Base-by-base conservation (phyloP, 2,888 invertebrate species). In the Latrodectus elegans region DNA sequence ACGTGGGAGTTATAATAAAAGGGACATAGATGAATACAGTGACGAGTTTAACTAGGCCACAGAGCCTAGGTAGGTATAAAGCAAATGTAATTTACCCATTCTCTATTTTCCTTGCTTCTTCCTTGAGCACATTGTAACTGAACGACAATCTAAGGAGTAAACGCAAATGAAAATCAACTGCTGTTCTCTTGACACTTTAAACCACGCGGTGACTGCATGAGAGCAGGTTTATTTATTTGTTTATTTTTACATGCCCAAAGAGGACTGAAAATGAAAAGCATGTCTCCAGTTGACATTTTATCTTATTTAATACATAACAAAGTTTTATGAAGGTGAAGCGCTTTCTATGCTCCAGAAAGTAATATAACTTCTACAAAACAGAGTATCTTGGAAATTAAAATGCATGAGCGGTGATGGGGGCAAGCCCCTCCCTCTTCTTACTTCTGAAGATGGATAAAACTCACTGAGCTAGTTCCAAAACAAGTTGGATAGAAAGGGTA, bases 81-180 rank as follows among this genome's bases (percentile, higher is more conserved):
- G 76, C 75, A 75, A 68, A 65, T 75, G 85, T 80, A 67, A 80
- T 85, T 85, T 75, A 52, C 55, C 70, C 72, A 17, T 53, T 70
- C 70, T 26, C 71, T 22, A 68, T 68, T 85, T 76, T 53, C 0
- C 51, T 15, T n/a, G 17, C 60, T 10, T 64, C 53, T n/a, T 83
- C 15, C 26, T 55, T 71, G 52, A 51, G 49, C 17, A 51, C 11
- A 72, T 52, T 67, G 67, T 38, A 70, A 80, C 17, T 80, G 80
- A 80, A 80, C 80, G 81, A 81, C 81, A 81, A 60, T 55, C 55
- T 12, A 53, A 53, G 60, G 71, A 52, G 72, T 65, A 74, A 76
- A 81, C 73, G 52, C 77, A 87, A 81, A 87, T 87, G 86, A 86
- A 86, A 86, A 86, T 86, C 86, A 86, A 86, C 86, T 80, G 77